Evolutionary conservation across 2,113 vertebrate genomes (phyloP).

Genomic region (Chaenogobius annularis): DNA sequence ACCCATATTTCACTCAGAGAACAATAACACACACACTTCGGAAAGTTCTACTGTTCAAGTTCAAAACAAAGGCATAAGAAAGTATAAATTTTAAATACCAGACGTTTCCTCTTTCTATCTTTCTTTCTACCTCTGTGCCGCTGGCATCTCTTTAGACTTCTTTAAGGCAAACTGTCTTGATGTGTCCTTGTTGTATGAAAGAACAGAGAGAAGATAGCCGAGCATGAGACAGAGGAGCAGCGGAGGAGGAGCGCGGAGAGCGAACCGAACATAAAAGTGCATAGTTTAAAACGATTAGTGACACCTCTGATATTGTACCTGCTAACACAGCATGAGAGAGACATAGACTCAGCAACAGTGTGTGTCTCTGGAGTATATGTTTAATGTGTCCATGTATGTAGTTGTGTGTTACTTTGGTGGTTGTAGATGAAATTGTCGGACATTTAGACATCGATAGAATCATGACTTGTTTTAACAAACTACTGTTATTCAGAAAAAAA

Average conservation of each 20-base stretch:
- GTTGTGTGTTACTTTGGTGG: constrained; percentile 6
- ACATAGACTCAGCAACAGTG: constrained; percentile 68
- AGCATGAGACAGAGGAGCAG: constrained; percentile 80
- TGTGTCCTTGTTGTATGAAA: constrained; percentile 98
- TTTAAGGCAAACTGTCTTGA: constrained; percentile 93
- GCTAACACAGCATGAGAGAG: constrained; percentile 81
- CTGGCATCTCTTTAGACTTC: constrained; percentile 91
- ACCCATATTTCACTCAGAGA: constrained; percentile 41
- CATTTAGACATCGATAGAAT: background rate
- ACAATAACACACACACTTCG: constrained; percentile 82
- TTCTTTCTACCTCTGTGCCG: constrained; percentile 80
- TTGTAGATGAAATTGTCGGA: background rate
- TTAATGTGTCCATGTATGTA: constrained; percentile 26
- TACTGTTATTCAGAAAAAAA: constrained; percentile 17
- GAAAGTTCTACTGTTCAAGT: constrained; percentile 94
- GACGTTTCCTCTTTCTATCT: constrained; percentile 83
- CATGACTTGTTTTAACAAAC: constrained; percentile 16
- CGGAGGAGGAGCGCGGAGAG: constrained; percentile 81
- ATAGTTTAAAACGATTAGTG: constrained; percentile 99
- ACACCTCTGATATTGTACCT: constrained; percentile 90
- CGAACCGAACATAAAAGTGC: constrained; percentile 95
- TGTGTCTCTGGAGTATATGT: constrained; percentile 47
- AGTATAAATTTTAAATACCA: constrained; percentile 99
- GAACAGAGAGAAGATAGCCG: constrained; percentile 78
- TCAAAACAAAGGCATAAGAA: constrained; percentile 99